These are phyloP conservation scores for Champsocephalus esox DNA, from an alignment of 2,797 vertebrate genomes.

Conservation along the genomic window DNA sequence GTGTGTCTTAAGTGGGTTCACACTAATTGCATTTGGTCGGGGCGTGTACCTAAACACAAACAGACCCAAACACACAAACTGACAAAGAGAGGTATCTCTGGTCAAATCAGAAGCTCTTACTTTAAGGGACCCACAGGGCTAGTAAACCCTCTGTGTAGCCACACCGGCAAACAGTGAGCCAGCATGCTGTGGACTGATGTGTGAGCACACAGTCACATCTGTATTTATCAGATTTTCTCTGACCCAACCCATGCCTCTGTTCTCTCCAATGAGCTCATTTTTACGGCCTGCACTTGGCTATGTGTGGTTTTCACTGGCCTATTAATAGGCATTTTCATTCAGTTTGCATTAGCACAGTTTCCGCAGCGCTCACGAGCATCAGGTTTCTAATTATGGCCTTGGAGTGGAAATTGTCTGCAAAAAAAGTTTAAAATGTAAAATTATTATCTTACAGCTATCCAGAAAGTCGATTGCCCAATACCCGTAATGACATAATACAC, in stretches of 20 bases:
- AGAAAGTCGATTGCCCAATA: too few relatives aligned
- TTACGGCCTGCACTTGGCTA: conserved; percentile 45
- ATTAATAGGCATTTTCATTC: conserved; percentile 61
- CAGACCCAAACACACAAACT: conserved; percentile 29
- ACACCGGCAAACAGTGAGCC: conserved; percentile 44
- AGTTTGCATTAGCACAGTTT: conserved; percentile 48
- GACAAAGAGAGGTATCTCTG: conserved; percentile 36
- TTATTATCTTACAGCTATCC: conserved; percentile 10
- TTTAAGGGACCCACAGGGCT: conserved; percentile 60
- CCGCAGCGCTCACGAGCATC: conserved; percentile 14
- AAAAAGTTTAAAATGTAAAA: conserved; percentile 20
- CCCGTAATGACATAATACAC: neutral
- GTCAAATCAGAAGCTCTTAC: conserved; percentile 61
- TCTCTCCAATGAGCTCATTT: conserved; percentile 51
- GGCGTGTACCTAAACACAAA: conserved; percentile 49
- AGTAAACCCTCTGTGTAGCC: conserved; percentile 55
- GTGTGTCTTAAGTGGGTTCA: conserved; percentile 55
- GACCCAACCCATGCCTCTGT: conserved; percentile 41
- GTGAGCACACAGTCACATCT: conserved; percentile 56
- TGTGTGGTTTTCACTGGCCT: conserved; percentile 41
- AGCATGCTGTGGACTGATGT: conserved; percentile 48
- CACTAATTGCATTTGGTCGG: conserved; percentile 61
- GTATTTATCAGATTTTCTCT: conserved; percentile 69
- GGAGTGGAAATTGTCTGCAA: conserved; percentile 24
- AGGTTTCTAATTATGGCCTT: conserved; percentile 36